Evolutionary conservation across 2,797 vertebrate species (phyloP).

Genomic region (Trachurus trachurus): DNA sequence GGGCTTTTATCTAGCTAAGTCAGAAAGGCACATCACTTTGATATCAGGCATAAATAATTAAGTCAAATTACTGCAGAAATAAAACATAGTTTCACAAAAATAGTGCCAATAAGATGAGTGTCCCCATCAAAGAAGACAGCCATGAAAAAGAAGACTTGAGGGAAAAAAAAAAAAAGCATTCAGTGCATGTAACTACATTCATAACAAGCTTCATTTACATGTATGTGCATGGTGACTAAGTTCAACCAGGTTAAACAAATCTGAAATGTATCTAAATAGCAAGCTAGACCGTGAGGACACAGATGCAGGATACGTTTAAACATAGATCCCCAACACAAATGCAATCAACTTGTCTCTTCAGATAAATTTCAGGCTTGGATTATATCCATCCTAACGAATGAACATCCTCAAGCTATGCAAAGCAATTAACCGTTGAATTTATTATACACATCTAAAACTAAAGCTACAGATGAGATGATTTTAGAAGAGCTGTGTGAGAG

Average conservation of each 20-base stretch:
- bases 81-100: constrained; percentile 79
- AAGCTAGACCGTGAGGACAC: constrained; percentile 59
- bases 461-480: constrained; percentile 50
- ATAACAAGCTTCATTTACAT: constrained; percentile 84
- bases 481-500: constrained; percentile 31
- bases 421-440: constrained; percentile 61
- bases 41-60: constrained; percentile 87
- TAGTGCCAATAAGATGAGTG: constrained; percentile 77
- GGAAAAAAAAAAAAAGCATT: constrained; percentile 68
- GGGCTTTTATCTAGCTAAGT: constrained; percentile 78
- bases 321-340: constrained; percentile 57
- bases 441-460: constrained; percentile 52
- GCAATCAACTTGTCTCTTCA: constrained; percentile 44
- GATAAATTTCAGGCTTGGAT: constrained; percentile 56
- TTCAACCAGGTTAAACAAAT: constrained; percentile 73
- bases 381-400: constrained; percentile 43
- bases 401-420: constrained; percentile 44
- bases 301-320: constrained; percentile 62
- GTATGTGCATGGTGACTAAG: constrained; percentile 79
- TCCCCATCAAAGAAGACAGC: constrained; percentile 57
- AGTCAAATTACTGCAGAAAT: constrained; percentile 83
- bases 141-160: constrained; percentile 62
- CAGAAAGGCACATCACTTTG: constrained; percentile 90
- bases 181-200: constrained; percentile 91
- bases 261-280: constrained; percentile 63